Conservation (phyloP, 2,113 vertebrate species). For the Laterallus jamaicensis region DNA sequence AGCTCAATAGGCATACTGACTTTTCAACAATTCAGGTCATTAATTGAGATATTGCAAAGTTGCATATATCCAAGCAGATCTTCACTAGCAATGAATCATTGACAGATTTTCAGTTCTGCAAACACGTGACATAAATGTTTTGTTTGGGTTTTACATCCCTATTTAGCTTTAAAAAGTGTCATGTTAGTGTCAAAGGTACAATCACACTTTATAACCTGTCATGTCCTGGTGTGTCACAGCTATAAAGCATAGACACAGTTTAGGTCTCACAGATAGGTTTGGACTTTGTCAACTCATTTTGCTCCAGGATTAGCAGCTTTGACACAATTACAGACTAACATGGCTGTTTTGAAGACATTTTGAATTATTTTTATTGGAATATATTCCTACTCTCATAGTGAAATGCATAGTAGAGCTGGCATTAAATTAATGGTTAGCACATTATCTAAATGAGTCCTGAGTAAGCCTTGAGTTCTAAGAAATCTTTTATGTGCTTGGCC, state of each 20-base stretch:
- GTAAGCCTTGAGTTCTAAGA: neutral
- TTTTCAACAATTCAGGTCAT: neutral
- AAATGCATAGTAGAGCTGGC: neutral
- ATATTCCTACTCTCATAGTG: neutral
- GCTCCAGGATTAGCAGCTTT: neutral
- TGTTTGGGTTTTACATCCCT: neutral
- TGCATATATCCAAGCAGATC: neutral
- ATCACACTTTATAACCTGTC: neutral
- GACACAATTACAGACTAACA: neutral
- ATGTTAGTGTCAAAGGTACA: neutral
- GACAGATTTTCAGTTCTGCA: neutral
- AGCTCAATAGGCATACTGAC: neutral
- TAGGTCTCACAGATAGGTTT: neutral
- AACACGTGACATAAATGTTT: neutral
- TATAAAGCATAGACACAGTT: neutral
- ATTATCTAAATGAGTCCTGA: neutral
- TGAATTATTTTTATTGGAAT: neutral
- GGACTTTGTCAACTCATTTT: neutral
- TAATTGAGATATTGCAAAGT: neutral
- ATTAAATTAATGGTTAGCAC: neutral
- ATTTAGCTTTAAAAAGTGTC: neutral
- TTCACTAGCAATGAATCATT: neutral
- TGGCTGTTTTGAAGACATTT: neutral
- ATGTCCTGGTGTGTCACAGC: rapidly evolving
- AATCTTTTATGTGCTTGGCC: neutral